These are phyloP conservation scores for Melanostoma mellinum DNA, from an alignment of 2,888 invertebrate genomes.

Conservation along the genomic window DNA sequence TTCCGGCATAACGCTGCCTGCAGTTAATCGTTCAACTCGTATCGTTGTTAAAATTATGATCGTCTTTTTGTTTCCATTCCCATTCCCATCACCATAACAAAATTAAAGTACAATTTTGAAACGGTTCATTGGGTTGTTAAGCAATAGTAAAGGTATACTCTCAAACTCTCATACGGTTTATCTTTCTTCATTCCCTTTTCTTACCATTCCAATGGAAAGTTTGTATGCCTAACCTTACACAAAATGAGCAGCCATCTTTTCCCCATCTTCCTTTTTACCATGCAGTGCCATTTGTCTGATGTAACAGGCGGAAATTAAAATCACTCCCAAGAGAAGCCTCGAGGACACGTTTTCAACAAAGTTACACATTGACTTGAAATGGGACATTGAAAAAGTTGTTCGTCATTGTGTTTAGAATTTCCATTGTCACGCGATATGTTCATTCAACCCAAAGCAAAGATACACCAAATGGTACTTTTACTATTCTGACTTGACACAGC, in stretches of 20 bases:
- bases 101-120: conserved; percentile 28
- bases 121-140: conserved; percentile 44
- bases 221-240: conserved; percentile 16
- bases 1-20: conserved; percentile 25
- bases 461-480: not conserved
- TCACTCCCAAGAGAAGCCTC: conserved; percentile 22
- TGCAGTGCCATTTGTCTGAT: conserved; percentile 22
- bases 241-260: conserved; percentile 11
- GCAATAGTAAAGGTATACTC: not conserved
- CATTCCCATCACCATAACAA: conserved; percentile 30
- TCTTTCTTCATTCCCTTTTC: not conserved
- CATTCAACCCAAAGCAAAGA: conserved; percentile 31
- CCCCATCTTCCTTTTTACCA: not conserved
- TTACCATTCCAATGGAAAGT: conserved; percentile 8
- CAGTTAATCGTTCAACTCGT: conserved; percentile 6
- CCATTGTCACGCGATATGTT: conserved; percentile 4
- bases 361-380: conserved; percentile 38
- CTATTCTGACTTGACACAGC: too few species aligned
- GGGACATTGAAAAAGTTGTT: conserved; percentile 29
- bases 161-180: conserved; percentile 6
- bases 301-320: conserved; percentile 24
- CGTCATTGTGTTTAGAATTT: conserved; percentile 12
- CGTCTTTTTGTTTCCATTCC: not conserved
- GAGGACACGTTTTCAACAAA: conserved; percentile 24
- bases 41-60: conserved; percentile 19